Evolutionary conservation across 1,140 invertebrate species (phyloP).

Genomic region (Drosophila bipectinata): DNA sequence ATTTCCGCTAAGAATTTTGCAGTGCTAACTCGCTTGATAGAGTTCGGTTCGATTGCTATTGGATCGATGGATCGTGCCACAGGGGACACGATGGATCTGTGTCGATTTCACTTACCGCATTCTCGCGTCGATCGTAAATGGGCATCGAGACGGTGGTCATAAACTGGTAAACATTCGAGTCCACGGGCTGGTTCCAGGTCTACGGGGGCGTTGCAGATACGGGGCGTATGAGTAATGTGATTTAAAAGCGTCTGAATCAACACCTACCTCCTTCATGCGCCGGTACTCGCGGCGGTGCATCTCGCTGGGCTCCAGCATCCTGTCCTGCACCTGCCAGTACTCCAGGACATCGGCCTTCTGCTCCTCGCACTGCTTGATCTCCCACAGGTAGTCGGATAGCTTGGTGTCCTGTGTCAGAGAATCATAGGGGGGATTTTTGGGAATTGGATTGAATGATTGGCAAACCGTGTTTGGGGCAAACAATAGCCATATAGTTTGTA

Average conservation of each 20-base stretch:
- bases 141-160: slow-evolving; percentile 97
- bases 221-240: not conserved
- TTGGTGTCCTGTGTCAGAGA: slow-evolving; percentile 89
- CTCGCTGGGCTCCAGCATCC: slow-evolving; percentile 69
- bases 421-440: slow-evolving; percentile 35
- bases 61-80: slow-evolving; percentile 9
- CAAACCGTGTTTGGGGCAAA: not conserved
- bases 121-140: slow-evolving; percentile 92
- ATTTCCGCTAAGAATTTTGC: slow-evolving; percentile 63
- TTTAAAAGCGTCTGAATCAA: no score
- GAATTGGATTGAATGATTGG: slow-evolving; percentile 8
- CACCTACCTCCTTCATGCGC: slow-evolving; percentile 63
- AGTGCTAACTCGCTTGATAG: slow-evolving; percentile 63
- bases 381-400: slow-evolving; percentile 95
- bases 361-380: slow-evolving; percentile 90
- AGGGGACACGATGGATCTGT: slow-evolving; percentile 3
- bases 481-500: not conserved
- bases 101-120: slow-evolving; percentile 87
- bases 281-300: slow-evolving; percentile 62
- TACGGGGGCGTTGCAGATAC: slow-evolving; percentile 66
- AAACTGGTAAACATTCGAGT: slow-evolving; percentile 88
- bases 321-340: slow-evolving; percentile 57
- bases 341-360: slow-evolving; percentile 87
- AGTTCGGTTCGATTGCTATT: slow-evolving; percentile 38
- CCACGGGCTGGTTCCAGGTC: slow-evolving; percentile 87